phyloP scores from a whole-genome alignment of 2,797 vertebrate species.

The Phalanger gymnotis region DNA sequence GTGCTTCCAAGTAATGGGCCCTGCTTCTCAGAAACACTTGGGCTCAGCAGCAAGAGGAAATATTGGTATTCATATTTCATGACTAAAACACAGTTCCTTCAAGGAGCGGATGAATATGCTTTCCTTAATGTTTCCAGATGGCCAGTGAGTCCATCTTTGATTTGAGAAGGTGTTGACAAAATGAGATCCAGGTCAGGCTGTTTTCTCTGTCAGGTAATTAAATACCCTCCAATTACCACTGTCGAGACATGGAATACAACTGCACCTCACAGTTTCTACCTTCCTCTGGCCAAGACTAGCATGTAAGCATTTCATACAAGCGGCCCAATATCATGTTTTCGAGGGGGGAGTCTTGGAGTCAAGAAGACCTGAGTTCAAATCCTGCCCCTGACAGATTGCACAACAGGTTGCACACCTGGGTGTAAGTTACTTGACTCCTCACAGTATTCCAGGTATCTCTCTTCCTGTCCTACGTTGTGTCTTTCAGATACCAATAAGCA shows the following conservation, averaged over 20 bases:
- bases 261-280: neutral
- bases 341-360: neutral
- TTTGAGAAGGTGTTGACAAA: slow-evolving; percentile 61
- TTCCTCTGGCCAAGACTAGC: neutral
- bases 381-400: neutral
- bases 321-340: neutral
- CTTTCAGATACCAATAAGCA: neutral
- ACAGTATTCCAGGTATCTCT: neutral
- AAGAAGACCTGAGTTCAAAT: neutral
- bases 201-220: slow-evolving; percentile 47
- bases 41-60: slow-evolving; percentile 47
- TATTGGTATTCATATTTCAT: slow-evolving; percentile 61
- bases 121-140: slow-evolving; percentile 70
- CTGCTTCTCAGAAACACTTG: slow-evolving; percentile 54
- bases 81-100: slow-evolving; percentile 34
- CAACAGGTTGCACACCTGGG: neutral
- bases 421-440: neutral
- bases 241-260: neutral
- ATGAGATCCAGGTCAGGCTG: slow-evolving; percentile 47
- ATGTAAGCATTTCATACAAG: neutral
- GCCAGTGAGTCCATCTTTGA: slow-evolving; percentile 37
- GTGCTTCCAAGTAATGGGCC: slow-evolving; percentile 59
- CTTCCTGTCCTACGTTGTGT: neutral
- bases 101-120: slow-evolving; percentile 33
- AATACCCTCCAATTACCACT: slow-evolving; percentile 42